Conservation (phyloP, 2,797 vertebrate species). For the Ctenopoma multispine region DNA sequence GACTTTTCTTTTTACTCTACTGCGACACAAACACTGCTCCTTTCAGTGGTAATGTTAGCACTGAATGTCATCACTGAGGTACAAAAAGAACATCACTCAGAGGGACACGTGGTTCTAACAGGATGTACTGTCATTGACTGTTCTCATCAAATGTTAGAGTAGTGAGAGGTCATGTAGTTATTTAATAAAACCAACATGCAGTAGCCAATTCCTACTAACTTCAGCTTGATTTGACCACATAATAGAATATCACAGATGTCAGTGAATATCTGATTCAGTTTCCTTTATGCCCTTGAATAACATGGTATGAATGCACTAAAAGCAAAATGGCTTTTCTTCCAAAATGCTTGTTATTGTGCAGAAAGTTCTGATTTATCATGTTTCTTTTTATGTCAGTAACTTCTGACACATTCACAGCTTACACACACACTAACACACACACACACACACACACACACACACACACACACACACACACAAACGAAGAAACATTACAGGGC, state of each 20-base stretch:
- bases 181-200: background rate
- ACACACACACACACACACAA: background rate
- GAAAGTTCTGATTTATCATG: background rate
- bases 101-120: background rate
- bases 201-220: slow-evolving; percentile 3
- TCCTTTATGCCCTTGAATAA: slow-evolving; percentile 9
- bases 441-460: too few species aligned
- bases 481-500: background rate
- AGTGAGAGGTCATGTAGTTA: background rate
- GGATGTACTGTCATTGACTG: background rate
- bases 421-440: too few species aligned
- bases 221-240: slow-evolving; percentile 2
- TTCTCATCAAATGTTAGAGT: background rate
- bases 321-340: slow-evolving; percentile 5
- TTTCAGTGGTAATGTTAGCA: too few species aligned
- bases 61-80: too few species aligned
- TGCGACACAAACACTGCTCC: too few species aligned
- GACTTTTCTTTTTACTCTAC: too few species aligned
- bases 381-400: slow-evolving; percentile 14
- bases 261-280: slow-evolving; percentile 14
- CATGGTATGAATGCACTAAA: background rate
- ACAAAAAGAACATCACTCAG: background rate
- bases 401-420: background rate
- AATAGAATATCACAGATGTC: slow-evolving; percentile 9
- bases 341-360: slow-evolving; percentile 2